phyloP scores from a whole-genome alignment of 2,113 vertebrate species.

The Microtus pennsylvanicus region DNA sequence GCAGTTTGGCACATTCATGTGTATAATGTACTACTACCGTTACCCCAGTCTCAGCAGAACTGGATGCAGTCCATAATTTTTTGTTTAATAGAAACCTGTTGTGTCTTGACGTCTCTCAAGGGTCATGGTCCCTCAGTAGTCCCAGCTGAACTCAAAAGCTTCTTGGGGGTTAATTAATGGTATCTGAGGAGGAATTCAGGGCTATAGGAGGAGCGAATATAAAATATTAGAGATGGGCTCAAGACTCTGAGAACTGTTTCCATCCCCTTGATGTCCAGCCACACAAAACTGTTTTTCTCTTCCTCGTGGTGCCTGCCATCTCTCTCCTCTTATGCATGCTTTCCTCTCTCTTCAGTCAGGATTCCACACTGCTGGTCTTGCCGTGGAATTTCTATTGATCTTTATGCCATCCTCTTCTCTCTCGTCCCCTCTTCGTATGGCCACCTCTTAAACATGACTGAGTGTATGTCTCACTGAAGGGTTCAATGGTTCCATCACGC shows the following conservation, averaged over 20 bases:
- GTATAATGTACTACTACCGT: background rate
- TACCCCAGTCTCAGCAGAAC: background rate
- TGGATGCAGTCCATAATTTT: background rate
- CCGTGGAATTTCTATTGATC: background rate
- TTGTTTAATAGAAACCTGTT: background rate
- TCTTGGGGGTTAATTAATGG: background rate
- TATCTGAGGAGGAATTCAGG: background rate
- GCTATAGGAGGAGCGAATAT: background rate
- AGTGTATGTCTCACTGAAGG: background rate
- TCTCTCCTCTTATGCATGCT: background rate
- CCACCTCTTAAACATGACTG: background rate
- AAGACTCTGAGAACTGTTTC: background rate
- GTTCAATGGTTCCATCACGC: background rate
- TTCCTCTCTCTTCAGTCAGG: background rate
- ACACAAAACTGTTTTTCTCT: background rate
- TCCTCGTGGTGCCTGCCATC: background rate
- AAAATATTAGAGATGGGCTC: background rate
- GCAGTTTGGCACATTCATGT: background rate
- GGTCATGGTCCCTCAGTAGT: background rate
- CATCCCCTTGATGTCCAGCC: background rate
- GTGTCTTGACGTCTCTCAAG: background rate
- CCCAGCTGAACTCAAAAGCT: background rate
- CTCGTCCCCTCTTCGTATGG: background rate
- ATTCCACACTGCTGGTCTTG: background rate
- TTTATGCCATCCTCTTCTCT: conserved; percentile 2